These are phyloP conservation scores for Bugulina stolonifera DNA, from an alignment of 2,888 invertebrate species.

Conservation along the genomic window DNA sequence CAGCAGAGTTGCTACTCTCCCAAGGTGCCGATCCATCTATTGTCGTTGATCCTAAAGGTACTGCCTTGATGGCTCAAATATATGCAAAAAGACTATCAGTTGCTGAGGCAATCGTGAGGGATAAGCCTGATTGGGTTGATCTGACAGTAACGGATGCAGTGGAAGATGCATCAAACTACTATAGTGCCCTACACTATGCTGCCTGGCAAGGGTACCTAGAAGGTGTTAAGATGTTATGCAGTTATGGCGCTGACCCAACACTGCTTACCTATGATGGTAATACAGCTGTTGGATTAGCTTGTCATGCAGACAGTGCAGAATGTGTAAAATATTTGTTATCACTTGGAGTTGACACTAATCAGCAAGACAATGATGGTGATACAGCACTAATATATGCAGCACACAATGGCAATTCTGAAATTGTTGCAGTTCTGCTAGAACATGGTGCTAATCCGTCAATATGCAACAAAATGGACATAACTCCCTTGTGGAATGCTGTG, in stretches of 20 bases:
- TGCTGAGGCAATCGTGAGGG: neutral
- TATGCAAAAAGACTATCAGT: neutral
- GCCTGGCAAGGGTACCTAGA: neutral
- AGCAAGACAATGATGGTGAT: constrained; percentile 13
- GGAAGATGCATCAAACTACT: neutral
- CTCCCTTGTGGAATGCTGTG: constrained; percentile 13
- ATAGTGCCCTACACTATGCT: neutral
- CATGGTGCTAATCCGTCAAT: constrained; percentile 3
- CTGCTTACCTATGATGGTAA: constrained; percentile 22
- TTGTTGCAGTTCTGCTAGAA: neutral
- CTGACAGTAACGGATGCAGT: neutral
- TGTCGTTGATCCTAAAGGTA: neutral
- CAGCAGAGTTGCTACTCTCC: neutral
- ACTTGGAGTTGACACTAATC: neutral
- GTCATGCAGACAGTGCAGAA: neutral
- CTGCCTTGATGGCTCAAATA: neutral
- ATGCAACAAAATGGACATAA: neutral
- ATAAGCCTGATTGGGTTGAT: neutral
- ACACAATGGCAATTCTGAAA: neutral
- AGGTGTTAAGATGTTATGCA: neutral
- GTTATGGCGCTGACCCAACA: neutral
- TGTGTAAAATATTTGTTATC: constrained; percentile 10
- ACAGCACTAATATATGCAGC: constrained; percentile 13
- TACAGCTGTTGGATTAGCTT: neutral
- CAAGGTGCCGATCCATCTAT: neutral